Evolutionary conservation across 2,113 vertebrate genomes (phyloP).

Genomic region (Peromyscus leucopus): DNA sequence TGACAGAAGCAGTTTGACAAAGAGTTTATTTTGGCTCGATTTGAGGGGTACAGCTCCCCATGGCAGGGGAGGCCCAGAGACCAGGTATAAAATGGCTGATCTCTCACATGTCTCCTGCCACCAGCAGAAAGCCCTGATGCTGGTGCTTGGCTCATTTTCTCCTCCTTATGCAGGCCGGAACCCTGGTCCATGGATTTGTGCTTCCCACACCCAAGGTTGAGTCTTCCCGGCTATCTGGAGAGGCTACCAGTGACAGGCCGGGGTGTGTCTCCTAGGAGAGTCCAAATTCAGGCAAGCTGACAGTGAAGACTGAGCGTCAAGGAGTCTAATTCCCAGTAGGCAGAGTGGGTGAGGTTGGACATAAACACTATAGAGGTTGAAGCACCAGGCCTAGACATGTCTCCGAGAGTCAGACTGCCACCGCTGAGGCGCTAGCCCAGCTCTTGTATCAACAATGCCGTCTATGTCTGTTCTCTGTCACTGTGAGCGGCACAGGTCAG

Average conservation of each 20-base stretch:
- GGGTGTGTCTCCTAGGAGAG: neutral
- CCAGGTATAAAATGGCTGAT: too few species aligned
- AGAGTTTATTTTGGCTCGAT: neutral
- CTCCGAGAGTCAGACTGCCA: neutral
- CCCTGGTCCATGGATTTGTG: too few species aligned
- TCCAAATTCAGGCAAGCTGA: neutral
- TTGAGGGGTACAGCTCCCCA: neutral
- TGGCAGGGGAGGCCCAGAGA: neutral
- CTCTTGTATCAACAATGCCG: neutral
- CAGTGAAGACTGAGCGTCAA: fast-evolving
- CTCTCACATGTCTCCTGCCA: neutral
- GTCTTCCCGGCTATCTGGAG: neutral
- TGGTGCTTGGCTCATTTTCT: neutral
- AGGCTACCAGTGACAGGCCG: too few species aligned
- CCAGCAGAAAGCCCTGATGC: neutral
- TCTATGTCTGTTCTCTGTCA: neutral
- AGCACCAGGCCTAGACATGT: too few species aligned
- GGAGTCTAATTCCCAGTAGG: neutral
- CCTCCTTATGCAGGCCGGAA: neutral
- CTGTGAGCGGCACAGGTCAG: too few species aligned
- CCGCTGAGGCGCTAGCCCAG: fast-evolving
- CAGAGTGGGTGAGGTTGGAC: neutral
- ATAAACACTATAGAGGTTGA: fast-evolving
- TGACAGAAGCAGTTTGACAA: neutral
- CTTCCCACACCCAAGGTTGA: neutral